These are phyloP conservation scores for Muraenolepis orangiensis DNA, from an alignment of 2,797 vertebrate species.

Conservation along the genomic window DNA sequence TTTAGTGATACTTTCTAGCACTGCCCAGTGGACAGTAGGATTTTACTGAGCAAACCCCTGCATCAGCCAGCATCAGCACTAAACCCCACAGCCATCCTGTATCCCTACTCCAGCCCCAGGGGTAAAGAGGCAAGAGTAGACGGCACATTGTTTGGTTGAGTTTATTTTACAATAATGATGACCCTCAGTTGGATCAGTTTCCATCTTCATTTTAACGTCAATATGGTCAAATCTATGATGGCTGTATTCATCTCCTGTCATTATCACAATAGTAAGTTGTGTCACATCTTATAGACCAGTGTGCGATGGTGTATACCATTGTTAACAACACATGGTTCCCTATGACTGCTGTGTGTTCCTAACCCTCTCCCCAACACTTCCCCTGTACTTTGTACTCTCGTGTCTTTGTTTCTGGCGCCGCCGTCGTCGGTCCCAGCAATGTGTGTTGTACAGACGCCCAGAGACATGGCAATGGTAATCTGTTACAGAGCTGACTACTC, in stretches of 20 bases:
- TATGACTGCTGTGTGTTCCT: not conserved
- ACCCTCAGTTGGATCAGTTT: not conserved
- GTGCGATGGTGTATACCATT: not conserved
- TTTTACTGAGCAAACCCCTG: not conserved
- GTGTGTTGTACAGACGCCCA: no score
- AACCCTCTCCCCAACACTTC: not conserved
- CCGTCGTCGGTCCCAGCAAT: no score
- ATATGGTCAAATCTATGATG: not conserved
- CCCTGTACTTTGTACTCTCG: not conserved
- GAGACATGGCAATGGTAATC: not conserved
- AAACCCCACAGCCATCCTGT: not conserved
- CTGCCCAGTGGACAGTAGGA: not conserved
- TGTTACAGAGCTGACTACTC: not conserved
- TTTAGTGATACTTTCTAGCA: not conserved
- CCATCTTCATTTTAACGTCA: not conserved
- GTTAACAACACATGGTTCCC: not conserved
- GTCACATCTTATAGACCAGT: not conserved
- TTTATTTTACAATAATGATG: not conserved
- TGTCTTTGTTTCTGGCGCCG: not conserved
- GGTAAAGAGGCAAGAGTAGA: not conserved
- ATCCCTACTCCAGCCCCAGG: not conserved
- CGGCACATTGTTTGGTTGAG: not conserved
- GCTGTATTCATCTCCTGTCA: not conserved
- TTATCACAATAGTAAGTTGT: not conserved
- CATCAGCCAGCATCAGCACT: not conserved